Evolutionary conservation across 2,797 vertebrate species (phyloP), one percentile per base, ranked within the genome.

Genomic region (Coluber constrictor): DNA sequence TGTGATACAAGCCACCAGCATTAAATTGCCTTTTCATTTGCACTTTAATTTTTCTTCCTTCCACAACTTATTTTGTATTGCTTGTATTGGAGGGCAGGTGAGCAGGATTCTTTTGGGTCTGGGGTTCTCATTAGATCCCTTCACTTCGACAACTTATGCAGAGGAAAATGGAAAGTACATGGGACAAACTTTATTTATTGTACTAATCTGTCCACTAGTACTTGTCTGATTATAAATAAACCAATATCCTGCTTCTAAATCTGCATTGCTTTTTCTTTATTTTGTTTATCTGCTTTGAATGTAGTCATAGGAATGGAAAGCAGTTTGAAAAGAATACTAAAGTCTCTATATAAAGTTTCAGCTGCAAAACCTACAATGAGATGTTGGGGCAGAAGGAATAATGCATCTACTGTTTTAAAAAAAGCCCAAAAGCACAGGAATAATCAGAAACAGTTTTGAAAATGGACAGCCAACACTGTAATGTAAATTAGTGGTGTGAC

Each of bases 191-290:
- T 97, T 96, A 97, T 98, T 98, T 98, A 98, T 98, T 97, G 95
- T 95, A 96, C 95, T 98, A 97, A 96, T 96, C 97, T 96, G 94
- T 97, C 97, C 96, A 0, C 93, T 93, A 96, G 93, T 97, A 97
- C 97, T 97, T 97, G 96, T 89, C 93, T 61, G 55, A 97, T 91
- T 98, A 96, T 98, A 98, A 98, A 98, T 98, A 97, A 97, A 97
- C 96, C 94, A 94, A 95, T 96, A 94, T 96, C 97, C 96, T 97
- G 96, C 97, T 98, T 98, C 97, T 96, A 97, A 97, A 96, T 95
- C 90, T 88, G 87, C 88, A 86, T 2, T 70, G 92, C 10, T 56
- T 94, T 91, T 0, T 92, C 79, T 90, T 88, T n/a, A 11, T 32
- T 89, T 54, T 37, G n/a, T 95, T 91, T 86, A 55, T 83, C 90